Conservation (phyloP, 2,888 invertebrate genomes). For the Dryobota labecula region DNA sequence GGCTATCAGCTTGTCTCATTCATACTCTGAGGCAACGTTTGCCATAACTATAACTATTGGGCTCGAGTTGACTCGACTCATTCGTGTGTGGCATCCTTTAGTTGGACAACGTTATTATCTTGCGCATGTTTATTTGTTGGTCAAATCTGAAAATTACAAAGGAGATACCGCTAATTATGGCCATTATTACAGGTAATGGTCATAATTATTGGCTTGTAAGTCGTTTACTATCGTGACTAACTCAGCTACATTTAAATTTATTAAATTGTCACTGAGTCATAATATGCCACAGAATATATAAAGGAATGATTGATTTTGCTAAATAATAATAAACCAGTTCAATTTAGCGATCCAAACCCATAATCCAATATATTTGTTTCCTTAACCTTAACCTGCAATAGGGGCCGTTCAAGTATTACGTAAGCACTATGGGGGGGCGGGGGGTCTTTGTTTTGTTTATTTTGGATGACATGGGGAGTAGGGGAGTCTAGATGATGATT, state of each 20-base stretch:
- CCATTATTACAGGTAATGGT: constrained; percentile 26
- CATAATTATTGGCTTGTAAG: constrained; percentile 39
- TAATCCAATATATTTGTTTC: no score
- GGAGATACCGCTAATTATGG: constrained; percentile 56
- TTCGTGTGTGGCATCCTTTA: constrained; percentile 78
- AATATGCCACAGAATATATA: background rate
- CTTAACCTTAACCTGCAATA: no score
- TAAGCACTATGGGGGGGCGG: no score
- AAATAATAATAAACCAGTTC: no score
- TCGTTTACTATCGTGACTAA: constrained; percentile 30
- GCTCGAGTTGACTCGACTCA: constrained; percentile 57
- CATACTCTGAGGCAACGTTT: constrained; percentile 37
- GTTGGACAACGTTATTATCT: constrained; percentile 66
- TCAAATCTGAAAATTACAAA: constrained; percentile 57
- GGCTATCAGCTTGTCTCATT: constrained; percentile 27
- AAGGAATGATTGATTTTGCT: constrained; percentile 5
- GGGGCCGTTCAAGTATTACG: no score
- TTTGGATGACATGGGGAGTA: no score
- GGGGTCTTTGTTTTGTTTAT: no score
- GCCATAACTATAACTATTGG: constrained; percentile 62
- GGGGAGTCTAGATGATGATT: no score
- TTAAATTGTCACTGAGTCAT: constrained; percentile 22
- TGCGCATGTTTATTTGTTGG: constrained; percentile 57
- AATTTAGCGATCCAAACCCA: no score
- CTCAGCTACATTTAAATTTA: constrained; percentile 16